Evolutionary conservation across 1,140 invertebrate genomes (phyloP), one percentile per base, ranked within the genome.

Genomic region (Sarcophaga peregrina): DNA sequence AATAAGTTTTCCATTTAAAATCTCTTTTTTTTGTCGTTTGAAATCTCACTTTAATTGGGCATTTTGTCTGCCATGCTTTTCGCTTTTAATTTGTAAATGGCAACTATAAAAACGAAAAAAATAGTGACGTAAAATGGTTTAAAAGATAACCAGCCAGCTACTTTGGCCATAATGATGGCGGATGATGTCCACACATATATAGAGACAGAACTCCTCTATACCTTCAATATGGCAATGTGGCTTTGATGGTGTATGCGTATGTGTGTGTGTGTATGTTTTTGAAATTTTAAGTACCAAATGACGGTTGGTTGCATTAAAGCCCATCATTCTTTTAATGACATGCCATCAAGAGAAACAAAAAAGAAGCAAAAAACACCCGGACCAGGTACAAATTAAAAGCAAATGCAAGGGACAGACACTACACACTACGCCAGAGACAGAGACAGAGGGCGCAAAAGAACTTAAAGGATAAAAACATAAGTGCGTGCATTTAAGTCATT

Each of bases 401-500:
- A 68, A n/a, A n/a, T n/a, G 8, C 17, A 58, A n/a, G 54, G 54
- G n/a, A 37, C 4, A 37, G 1, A 37, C 25, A 37, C 25, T 37
- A 37, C 25, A 37, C 25, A 37, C 25, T 2, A 4, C 1, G 25
- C 25, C 25, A 37, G 7, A 58, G 13, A n/a, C 15, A 15, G 54
- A 58, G 13, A n/a, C 15, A 15, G 54, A 58, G 25, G 15, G 54
- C n/a, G 54, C 13, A 58, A 58, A 11, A 58, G 13, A 58, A 58
- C 15, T 20, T 20, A 68, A 10, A 68, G 62, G 62, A 68, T 68
- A 68, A 68, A 68, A 68, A 68, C 20, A 68, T n/a, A 68, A 68
- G 62, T 68, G 62, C 62, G 62, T 68, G 62, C 17, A 68, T 68
- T 68, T 68, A 68, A 68, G 62, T 68, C 62, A 68, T 68, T 68